A percentile compares a stretch with the other conserved stretches of the same genome.
Evolutionary conservation across 2,888 invertebrate species (phyloP).

Genomic region (Dasysyrphus tricinctus): DNA sequence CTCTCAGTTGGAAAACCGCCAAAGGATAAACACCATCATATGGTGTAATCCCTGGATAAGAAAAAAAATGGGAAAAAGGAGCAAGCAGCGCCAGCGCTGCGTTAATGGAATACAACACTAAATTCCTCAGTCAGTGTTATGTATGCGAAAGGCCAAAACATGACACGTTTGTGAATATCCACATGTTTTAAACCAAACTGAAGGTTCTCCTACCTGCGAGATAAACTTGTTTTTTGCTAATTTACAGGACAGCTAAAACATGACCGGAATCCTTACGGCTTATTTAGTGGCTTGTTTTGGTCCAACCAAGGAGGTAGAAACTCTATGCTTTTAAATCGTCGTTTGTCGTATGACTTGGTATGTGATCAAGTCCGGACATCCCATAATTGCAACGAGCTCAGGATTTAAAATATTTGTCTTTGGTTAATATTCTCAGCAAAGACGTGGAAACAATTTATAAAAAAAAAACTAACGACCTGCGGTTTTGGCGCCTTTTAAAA

Average conservation of each 20-base stretch:
- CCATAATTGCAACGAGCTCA: not conserved
- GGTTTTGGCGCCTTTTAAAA: constrained; percentile 5
- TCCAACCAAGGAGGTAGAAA: constrained; percentile 57
- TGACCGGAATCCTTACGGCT: constrained; percentile 72
- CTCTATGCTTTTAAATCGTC: constrained; percentile 57
- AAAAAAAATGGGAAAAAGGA: constrained; percentile 24
- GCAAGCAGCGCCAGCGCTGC: not conserved
- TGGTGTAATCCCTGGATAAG: not conserved
- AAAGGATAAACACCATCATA: constrained; percentile 52
- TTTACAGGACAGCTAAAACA: constrained; percentile 75
- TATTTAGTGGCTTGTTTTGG: constrained; percentile 72
- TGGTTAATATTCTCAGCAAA: not conserved
- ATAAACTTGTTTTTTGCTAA: constrained; percentile 74
- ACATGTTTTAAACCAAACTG: constrained; percentile 59
- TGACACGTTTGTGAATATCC: constrained; percentile 66
- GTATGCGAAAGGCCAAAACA: constrained; percentile 66
- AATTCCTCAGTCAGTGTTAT: constrained; percentile 56
- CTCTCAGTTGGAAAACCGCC: constrained; percentile 56
- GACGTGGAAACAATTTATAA: not conserved
- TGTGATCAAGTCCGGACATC: not conserved
- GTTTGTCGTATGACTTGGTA: constrained; percentile 51
- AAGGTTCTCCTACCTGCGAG: constrained; percentile 52
- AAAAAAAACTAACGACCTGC: not conserved
- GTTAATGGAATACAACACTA: constrained; percentile 5
- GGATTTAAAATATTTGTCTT: not conserved